A percentile compares a stretch with the other conserved stretches of the same genome.
phyloP scores from a whole-genome alignment of 2,797 vertebrate genomes.

The Babyrousa celebensis region DNA sequence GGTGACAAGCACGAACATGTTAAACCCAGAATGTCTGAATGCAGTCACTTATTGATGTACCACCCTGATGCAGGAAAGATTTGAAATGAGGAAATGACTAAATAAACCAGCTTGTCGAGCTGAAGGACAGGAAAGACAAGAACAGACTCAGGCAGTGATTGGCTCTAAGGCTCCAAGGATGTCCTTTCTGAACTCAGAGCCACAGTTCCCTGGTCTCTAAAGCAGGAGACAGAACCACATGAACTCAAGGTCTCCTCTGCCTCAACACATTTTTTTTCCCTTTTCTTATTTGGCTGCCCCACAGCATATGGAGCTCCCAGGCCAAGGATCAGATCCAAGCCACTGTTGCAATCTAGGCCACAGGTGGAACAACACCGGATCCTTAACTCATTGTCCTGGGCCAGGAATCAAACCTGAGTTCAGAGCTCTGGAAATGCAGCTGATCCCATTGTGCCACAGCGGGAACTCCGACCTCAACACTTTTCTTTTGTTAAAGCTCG shows the following conservation, averaged over 20 bases:
- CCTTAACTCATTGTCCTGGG: too few relatives aligned
- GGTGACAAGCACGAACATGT: not conserved
- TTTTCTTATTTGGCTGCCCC: too few relatives aligned
- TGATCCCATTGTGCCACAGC: too few relatives aligned
- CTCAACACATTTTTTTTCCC: not conserved
- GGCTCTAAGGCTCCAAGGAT: not conserved
- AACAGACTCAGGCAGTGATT: not conserved
- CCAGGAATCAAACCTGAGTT: too few relatives aligned
- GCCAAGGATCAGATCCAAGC: too few relatives aligned
- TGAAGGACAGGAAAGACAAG: not conserved
- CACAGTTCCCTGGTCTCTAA: not conserved
- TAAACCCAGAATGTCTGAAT: not conserved
- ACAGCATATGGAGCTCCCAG: too few relatives aligned
- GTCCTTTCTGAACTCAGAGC: not conserved
- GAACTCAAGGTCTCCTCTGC: not conserved
- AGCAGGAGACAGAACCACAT: not conserved
- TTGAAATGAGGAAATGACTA: not conserved
- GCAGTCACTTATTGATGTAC: not conserved
- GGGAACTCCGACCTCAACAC: not conserved
- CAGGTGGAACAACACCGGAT: too few relatives aligned
- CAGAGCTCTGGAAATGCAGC: too few relatives aligned
- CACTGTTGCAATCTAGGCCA: too few relatives aligned
- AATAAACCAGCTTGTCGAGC: not conserved
- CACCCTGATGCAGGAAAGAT: conserved; percentile 11
- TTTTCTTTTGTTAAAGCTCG: not conserved